Evolutionary conservation across 92 coral and sea anemone species (phyloP), one percentile per base, ranked within the genome.

Genomic region (Actinostola sp.): DNA sequence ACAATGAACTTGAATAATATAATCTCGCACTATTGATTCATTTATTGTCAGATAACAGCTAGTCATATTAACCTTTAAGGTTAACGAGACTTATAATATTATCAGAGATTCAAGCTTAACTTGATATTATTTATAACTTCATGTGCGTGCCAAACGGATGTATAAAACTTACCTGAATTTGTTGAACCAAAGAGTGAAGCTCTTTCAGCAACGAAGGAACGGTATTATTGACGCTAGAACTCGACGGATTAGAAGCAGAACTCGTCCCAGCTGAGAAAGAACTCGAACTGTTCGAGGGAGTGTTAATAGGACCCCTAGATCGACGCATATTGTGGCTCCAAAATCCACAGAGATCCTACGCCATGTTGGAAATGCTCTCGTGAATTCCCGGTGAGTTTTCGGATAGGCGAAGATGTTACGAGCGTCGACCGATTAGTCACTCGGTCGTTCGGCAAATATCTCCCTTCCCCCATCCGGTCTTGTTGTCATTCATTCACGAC

Each of bases 181-280:
- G 98, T 27, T 76, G 89, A 51, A 91, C 88, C 28, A 94, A 88
- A 17, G 85, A 71, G 31, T 94, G 96, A 19, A 94, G 97, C 80
- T 94, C 98, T 64, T 87, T 90, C 61, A 94, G 84, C 49, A 94
- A 72, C 41, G 87, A 75, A 26, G 98, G 98, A 57, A 94, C 98
- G 49, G 97, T 85, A 68, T 78, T 82, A 48, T 73, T 73, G 63
- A 17, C 27, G 28, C 63, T 57, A 7, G 79, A 25, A 56, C 23
- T 61, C 17, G 77, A 34, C 8, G 70, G 59, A 49, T 33, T 61
- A 21, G 61, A 39, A 31, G 50, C 19, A 25, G 63, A 24, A 53
- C 28, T 39, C 8, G 53, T 30, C 21, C 66, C 64, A 70, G 42
- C 59, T 13, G 66, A 28, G 17, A 31, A 20, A 16, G 79, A 60